Percentiles rank a stretch among this genome's conserved stretches.
Evolutionary conservation across 64 coral and sea anemone species (phyloP).

Genomic region (Acropora yongei): DNA sequence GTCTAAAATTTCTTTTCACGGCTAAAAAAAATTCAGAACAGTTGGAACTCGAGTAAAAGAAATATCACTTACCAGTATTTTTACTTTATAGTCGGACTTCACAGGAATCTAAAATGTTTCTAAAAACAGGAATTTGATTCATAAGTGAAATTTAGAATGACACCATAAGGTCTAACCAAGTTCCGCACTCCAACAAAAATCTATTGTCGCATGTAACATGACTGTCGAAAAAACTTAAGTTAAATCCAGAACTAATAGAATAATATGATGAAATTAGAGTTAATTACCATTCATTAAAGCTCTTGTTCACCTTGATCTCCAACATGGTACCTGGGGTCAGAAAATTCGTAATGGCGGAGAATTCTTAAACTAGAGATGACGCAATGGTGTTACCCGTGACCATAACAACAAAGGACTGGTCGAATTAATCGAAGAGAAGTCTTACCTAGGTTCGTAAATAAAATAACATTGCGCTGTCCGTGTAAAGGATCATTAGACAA

Average conservation of each 20-base stretch:
- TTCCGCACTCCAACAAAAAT: not conserved
- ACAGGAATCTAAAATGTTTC: not conserved
- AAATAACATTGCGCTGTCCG: not conserved
- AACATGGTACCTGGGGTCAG: constrained; percentile 4
- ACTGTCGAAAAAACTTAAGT: not conserved
- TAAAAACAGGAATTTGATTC: constrained; percentile 4
- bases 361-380: constrained; percentile 49
- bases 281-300: constrained; percentile 47
- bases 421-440: not conserved
- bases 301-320: constrained; percentile 5
- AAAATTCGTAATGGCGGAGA: constrained; percentile 43
- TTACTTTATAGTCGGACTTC: not conserved
- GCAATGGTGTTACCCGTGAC: constrained; percentile 22
- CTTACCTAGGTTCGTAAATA: not conserved
- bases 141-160: not conserved
- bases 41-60: not conserved
- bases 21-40: not conserved
- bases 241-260: not conserved
- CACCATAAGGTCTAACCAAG: constrained; percentile 11
- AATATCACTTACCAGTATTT: not conserved
- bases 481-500: not conserved
- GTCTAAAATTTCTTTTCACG: not conserved
- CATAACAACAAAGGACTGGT: constrained; percentile 3
- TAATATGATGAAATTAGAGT: not conserved
- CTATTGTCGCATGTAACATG: not conserved